Evolutionary conservation across 2,888 invertebrate genomes (phyloP).

Genomic region (Lymantria dispar): DNA sequence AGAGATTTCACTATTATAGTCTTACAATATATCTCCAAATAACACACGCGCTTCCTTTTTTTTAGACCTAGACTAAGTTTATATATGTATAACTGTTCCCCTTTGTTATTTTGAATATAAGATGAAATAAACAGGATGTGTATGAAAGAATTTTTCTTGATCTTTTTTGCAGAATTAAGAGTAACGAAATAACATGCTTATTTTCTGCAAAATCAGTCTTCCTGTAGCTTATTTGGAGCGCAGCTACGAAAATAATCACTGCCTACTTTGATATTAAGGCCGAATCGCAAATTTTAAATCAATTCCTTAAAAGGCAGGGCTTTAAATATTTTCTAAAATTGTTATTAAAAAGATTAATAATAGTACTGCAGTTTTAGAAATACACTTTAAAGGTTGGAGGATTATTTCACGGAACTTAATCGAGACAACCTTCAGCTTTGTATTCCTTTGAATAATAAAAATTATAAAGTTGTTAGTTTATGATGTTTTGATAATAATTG

Average conservation of each 20-base stretch:
- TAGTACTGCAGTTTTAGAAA: constrained; percentile 13
- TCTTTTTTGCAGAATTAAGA: constrained; percentile 20
- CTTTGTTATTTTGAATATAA: constrained; percentile 69
- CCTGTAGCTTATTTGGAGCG: constrained; percentile 39
- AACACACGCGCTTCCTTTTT: constrained; percentile 53
- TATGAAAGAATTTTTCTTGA: constrained; percentile 25
- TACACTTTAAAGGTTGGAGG: constrained; percentile 14
- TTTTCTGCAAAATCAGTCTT: constrained; percentile 51
- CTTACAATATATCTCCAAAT: constrained; percentile 74
- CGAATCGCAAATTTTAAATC: constrained; percentile 51
- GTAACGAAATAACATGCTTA: constrained; percentile 25
- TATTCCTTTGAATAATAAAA: constrained; percentile 27
- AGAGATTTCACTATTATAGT: constrained; percentile 67
- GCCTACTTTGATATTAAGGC: constrained; percentile 35
- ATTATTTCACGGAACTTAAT: constrained; percentile 16
- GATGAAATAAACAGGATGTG: constrained; percentile 44
- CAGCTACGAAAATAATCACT: constrained; percentile 27
- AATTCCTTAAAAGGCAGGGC: constrained; percentile 48
- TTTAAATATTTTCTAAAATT: constrained; percentile 23
- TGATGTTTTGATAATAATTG: constrained; percentile 32
- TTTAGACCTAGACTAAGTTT: constrained; percentile 79
- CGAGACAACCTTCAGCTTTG: constrained; percentile 26
- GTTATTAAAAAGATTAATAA: constrained; percentile 24
- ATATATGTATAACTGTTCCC: constrained; percentile 82
- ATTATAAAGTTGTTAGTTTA: constrained; percentile 14